Percentiles rank a stretch among this genome's conserved stretches.
These are phyloP conservation scores for Syrrhaptes paradoxus DNA, from an alignment of 2,113 vertebrate genomes.

Conservation along the genomic window DNA sequence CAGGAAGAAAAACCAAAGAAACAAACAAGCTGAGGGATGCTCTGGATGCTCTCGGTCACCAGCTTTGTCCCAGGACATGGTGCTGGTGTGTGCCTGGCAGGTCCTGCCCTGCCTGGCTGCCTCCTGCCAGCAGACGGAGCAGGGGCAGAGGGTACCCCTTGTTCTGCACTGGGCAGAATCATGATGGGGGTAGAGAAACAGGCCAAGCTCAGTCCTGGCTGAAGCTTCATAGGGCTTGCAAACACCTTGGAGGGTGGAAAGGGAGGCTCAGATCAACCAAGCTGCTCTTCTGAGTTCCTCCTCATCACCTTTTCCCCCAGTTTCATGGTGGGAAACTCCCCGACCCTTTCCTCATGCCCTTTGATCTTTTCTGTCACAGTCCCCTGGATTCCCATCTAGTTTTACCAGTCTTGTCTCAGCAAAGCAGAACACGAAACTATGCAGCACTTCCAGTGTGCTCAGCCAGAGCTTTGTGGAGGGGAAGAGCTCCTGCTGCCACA, in stretches of 20 bases:
- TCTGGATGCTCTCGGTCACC: not conserved
- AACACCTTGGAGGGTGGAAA: not conserved
- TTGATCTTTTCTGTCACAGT: not conserved
- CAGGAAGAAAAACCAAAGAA: not conserved
- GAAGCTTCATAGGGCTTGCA: not conserved
- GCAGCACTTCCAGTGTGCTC: not conserved
- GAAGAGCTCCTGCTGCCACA: not conserved
- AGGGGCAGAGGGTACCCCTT: fast-evolving
- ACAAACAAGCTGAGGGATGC: not conserved
- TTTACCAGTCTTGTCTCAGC: not conserved
- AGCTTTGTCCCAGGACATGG: not conserved
- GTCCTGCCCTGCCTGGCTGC: not conserved
- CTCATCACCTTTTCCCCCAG: not conserved
- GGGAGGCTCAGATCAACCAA: not conserved
- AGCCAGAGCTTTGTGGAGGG: not conserved
- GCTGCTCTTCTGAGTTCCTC: not conserved
- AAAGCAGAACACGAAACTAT: not conserved
- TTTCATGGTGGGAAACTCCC: not conserved
- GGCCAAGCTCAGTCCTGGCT: not conserved
- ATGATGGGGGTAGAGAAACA: not conserved
- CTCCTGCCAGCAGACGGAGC: fast-evolving
- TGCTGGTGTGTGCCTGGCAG: not conserved
- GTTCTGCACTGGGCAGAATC: not conserved
- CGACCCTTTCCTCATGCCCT: fast-evolving
- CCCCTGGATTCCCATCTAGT: not conserved